Conservation (phyloP, 2,888 invertebrate genomes). For the Spisula subtruncata region DNA sequence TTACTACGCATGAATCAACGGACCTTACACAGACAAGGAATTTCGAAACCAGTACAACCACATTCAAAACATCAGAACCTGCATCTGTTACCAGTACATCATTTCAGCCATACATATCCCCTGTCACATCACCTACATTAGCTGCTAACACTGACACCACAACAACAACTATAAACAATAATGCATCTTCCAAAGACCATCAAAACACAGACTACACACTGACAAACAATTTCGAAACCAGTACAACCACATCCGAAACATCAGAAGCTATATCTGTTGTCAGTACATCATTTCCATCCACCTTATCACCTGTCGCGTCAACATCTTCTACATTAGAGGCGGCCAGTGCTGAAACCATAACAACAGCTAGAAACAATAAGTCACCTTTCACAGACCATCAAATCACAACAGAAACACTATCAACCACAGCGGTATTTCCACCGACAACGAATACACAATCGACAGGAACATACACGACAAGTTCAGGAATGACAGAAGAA, state of each 20-base stretch:
- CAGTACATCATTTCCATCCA: not conserved
- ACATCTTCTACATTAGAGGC: not conserved
- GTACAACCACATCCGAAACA: not conserved
- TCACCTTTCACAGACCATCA: too few species aligned
- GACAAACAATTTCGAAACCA: not conserved
- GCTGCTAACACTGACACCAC: not conserved
- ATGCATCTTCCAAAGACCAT: too few species aligned
- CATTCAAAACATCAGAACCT: not conserved
- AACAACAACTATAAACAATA: not conserved
- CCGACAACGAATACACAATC: not conserved
- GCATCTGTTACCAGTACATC: not conserved
- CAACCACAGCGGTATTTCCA: not conserved
- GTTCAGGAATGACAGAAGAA: not conserved
- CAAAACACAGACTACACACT: not conserved
- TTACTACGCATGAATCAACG: too few species aligned
- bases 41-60: not conserved
- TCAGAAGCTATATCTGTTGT: not conserved
- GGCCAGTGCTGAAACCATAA: not conserved
- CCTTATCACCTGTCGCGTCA: not conserved
- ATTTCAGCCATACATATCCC: not conserved
- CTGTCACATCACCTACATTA: not conserved
- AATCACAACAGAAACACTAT: too few species aligned
- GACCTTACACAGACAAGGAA: not conserved
- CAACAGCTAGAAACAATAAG: not conserved
- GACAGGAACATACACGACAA: not conserved